Evolutionary conservation across 2,113 vertebrate species (phyloP).

Genomic region (Melanerpes formicivorus): DNA sequence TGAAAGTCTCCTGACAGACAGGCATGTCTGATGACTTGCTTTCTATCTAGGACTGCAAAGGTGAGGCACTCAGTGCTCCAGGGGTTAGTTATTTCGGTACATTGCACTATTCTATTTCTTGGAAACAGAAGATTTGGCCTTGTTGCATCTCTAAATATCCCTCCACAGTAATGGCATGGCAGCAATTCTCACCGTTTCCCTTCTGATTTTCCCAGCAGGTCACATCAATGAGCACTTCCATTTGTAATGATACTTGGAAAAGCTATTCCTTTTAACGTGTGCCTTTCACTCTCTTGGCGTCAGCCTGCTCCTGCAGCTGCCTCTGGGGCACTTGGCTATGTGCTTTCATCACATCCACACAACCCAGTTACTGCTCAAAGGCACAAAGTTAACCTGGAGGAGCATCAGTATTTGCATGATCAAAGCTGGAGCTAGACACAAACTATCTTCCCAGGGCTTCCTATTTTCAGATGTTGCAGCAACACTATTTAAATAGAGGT

Average conservation of each 20-base stretch:
- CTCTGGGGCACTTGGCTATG: background rate
- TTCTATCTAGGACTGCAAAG: background rate
- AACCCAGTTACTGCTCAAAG: background rate
- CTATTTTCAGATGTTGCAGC: slow-evolving; percentile 31
- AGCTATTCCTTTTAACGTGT: background rate
- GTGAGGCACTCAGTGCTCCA: background rate
- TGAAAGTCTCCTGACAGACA: background rate
- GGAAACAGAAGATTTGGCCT: slow-evolving; percentile 27
- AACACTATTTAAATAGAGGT: slow-evolving; percentile 28
- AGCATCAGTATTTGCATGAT: background rate
- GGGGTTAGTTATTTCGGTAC: slow-evolving; percentile 29
- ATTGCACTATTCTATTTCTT: slow-evolving; percentile 3
- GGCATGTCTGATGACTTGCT: background rate
- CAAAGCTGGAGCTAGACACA: background rate
- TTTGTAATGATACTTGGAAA: background rate
- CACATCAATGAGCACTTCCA: background rate
- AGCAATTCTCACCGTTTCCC: background rate
- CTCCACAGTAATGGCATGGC: background rate
- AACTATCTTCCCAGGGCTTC: background rate
- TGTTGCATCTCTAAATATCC: slow-evolving; percentile 10
- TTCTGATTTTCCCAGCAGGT: slow-evolving; percentile 36
- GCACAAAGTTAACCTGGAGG: background rate
- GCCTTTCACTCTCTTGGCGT: background rate
- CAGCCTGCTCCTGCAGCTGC: slow-evolving; percentile 9
- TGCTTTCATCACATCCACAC: background rate